These are phyloP conservation scores for Hofmannophila pseudospretella DNA, from an alignment of 2,888 invertebrate species.

Conservation along the genomic window DNA sequence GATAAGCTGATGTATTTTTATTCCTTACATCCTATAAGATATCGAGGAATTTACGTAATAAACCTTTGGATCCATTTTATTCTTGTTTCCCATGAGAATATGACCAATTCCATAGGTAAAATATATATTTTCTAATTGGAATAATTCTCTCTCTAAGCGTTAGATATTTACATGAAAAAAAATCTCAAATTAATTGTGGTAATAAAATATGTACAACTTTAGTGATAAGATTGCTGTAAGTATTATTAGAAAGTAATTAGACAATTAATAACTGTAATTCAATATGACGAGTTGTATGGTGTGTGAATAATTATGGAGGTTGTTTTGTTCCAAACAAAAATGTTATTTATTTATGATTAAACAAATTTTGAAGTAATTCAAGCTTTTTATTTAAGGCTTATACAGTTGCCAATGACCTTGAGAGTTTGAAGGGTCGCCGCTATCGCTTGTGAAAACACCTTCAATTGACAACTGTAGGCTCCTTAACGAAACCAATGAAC, in stretches of 20 bases:
- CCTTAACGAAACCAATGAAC: no score
- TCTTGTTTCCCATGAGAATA: slow-evolving; percentile 29
- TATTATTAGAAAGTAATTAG: slow-evolving; percentile 76
- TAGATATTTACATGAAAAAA: slow-evolving; percentile 65
- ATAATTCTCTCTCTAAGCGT: slow-evolving; percentile 71
- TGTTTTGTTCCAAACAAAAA: slow-evolving; percentile 77
- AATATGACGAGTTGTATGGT: slow-evolving; percentile 69
- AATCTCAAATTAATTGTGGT: slow-evolving; percentile 76
- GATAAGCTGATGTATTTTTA: neutral
- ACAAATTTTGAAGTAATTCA: slow-evolving; percentile 71
- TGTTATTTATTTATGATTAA: slow-evolving; percentile 78
- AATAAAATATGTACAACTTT: slow-evolving; percentile 74
- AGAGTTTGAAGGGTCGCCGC: no score
- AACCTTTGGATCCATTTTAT: slow-evolving; percentile 3
- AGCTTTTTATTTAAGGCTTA: slow-evolving; percentile 19
- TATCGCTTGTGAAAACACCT: no score
- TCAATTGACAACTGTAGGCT: no score
- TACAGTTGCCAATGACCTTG: no score
- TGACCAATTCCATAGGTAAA: slow-evolving; percentile 50
- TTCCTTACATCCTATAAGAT: neutral
- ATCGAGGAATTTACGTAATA: neutral
- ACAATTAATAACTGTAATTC: slow-evolving; percentile 70
- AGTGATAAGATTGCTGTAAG: slow-evolving; percentile 73
- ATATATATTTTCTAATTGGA: slow-evolving; percentile 56
- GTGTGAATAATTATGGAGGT: slow-evolving; percentile 75